Percentiles rank a stretch among this genome's conserved stretches.
Conservation (phyloP, 2,888 invertebrate genomes). For the Brassicogethes aeneus region DNA sequence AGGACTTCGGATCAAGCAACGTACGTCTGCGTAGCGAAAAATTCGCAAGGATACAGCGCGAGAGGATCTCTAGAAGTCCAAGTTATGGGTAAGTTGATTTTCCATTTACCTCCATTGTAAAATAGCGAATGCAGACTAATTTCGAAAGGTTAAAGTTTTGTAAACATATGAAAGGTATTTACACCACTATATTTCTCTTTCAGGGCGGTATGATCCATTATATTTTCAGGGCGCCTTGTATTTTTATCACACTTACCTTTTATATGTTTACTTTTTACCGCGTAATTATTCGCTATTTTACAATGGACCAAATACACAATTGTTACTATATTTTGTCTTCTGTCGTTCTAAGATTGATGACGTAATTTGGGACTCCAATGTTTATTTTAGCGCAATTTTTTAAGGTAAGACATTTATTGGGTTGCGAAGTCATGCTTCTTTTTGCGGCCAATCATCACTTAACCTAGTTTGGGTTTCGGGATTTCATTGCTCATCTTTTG, state of each 20-base stretch:
- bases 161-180: too few relatives aligned
- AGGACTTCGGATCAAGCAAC: conserved; percentile 86
- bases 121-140: too few relatives aligned
- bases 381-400: conserved; percentile 5
- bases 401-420: conserved; percentile 17
- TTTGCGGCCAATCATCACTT: conserved; percentile 4
- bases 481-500: conserved; percentile 12
- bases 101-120: neutral
- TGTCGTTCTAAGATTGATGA: too few relatives aligned
- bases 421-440: conserved; percentile 16
- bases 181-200: conserved; percentile 14
- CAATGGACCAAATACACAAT: too few relatives aligned
- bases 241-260: too few relatives aligned
- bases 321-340: too few relatives aligned
- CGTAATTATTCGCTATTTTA: too few relatives aligned
- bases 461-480: conserved; percentile 14
- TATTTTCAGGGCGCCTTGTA: too few relatives aligned
- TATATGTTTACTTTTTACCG: too few relatives aligned
- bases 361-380: neutral
- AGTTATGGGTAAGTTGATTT: conserved; percentile 83
- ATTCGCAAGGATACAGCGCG: conserved; percentile 83
- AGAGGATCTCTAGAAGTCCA: conserved; percentile 83
- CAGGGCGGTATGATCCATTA: conserved; percentile 10
- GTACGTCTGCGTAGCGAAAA: conserved; percentile 89
- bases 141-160: too few relatives aligned